Base-by-base conservation (phyloP, 2,888 invertebrate genomes). In the Litoditis marina region DNA sequence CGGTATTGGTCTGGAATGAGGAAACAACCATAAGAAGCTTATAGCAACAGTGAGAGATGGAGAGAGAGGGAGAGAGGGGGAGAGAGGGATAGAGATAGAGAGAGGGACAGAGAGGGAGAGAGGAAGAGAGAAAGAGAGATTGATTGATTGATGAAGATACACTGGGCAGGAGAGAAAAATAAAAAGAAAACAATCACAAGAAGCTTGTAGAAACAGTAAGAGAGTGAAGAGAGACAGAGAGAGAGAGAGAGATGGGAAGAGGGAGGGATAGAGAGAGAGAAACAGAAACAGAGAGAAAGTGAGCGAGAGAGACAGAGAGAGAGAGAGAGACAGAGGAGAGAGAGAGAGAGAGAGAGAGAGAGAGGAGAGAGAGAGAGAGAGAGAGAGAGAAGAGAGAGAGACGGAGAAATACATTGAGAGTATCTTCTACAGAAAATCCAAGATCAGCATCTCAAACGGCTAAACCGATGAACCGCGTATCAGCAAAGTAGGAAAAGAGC, bases 151-250 rank as follows among this genome's bases (percentile, higher is more conserved):
- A 22, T 39, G 19, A 25, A 46, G 28, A 46, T 13, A 36, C 27
- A 36, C 19, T 32, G 49, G 61, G 46, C 46, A 34, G 42, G 60
- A 32, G 8, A 31, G 49, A 31, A 16, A 58, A 47, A 30, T 16
- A 36, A 50, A 34, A 34, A 22, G 32, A 34, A 5, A 47, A n/a
- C 25, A 19, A 46, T 13, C 7, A 19, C 7, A 19, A n/a, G n/a
- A n/a, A n/a, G n/a, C n/a, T n/a, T 36, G n/a, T n/a, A n/a, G n/a
- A n/a, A n/a, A 36, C 11, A 36, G 36, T n/a, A n/a, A n/a, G 47
- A 30, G 42, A 55, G 61, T 44, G 54, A 34, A 47, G 60, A 32
- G 8, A 31, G 49, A 31, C 16, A 58, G 44, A 30, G n/a, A 36
- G 55, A 34, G 42, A 22, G 32, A 34, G 6, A 47, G 28, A 36